Percentiles rank a stretch among this genome's conserved stretches.
Conservation (phyloP, 2,113 vertebrate species). For the Hemiscyllium ocellatum region DNA sequence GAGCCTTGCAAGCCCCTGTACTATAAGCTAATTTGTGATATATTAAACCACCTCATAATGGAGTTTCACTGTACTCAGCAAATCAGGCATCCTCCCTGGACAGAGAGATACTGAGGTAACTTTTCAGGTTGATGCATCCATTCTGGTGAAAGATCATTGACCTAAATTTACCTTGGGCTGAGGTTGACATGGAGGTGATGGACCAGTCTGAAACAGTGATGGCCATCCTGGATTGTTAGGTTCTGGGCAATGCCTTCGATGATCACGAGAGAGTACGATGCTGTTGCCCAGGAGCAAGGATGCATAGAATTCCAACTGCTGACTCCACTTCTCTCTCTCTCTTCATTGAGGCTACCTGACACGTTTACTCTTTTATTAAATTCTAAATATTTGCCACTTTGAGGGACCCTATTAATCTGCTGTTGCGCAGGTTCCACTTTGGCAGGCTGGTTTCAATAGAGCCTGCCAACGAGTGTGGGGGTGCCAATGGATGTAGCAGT, state of each 20-base stretch:
- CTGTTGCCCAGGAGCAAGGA: neutral
- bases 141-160: too few species aligned
- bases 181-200: neutral
- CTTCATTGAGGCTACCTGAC: neutral
- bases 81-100: neutral
- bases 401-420: neutral
- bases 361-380: neutral
- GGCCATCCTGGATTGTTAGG: neutral
- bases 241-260: neutral
- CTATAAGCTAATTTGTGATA: too few species aligned
- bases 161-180: neutral
- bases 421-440: neutral
- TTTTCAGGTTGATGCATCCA: neutral
- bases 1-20: too few species aligned
- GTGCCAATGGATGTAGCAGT: too few species aligned
- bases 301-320: neutral
- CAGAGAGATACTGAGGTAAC: neutral
- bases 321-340: neutral
- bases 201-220: too few species aligned
- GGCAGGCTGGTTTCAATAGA: too few species aligned
- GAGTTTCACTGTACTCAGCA: neutral
- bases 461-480: too few species aligned
- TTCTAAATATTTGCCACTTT: neutral
- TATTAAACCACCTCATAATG: too few species aligned
- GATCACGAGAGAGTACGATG: neutral